Percentiles rank a stretch among this genome's conserved stretches.
Evolutionary conservation across 2,888 invertebrate species (phyloP).

Genomic region (Eumerus sabulonum): DNA sequence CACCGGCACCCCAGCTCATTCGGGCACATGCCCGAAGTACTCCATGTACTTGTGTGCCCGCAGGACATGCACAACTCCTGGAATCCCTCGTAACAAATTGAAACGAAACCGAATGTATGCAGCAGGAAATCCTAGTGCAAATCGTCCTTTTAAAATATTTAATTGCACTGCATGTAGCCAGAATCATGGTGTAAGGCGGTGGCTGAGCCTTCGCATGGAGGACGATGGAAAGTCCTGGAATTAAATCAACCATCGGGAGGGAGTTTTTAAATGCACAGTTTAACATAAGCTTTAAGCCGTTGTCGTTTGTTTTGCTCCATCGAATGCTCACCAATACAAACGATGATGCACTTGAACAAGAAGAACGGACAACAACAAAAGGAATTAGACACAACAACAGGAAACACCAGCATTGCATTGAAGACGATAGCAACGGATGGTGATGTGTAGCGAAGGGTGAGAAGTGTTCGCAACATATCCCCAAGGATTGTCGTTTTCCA

Average conservation of each 20-base stretch:
- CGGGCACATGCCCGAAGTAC: too few relatives aligned
- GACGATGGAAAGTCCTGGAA: conserved; percentile 28
- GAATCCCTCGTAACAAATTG: conserved; percentile 58
- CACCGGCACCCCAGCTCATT: too few relatives aligned
- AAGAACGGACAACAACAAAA: conserved; percentile 50
- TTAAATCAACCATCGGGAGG: conserved; percentile 65
- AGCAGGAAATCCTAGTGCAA: conserved; percentile 67
- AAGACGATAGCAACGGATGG: conserved; percentile 17
- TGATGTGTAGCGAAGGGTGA: not conserved
- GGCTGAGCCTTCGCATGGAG: not conserved
- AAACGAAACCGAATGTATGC: conserved; percentile 66
- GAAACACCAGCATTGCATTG: conserved; percentile 52
- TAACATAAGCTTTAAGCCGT: conserved; percentile 68
- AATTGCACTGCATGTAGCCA: conserved; percentile 65
- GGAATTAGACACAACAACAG: conserved; percentile 64
- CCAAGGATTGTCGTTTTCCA: conserved; percentile 67
- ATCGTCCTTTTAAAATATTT: conserved; percentile 68
- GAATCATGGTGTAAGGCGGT: conserved; percentile 54
- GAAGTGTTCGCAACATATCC: conserved; percentile 55
- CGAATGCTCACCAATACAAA: too few relatives aligned
- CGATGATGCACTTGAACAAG: not conserved
- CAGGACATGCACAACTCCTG: conserved; percentile 30
- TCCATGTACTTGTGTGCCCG: conserved; percentile 11
- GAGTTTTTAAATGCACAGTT: conserved; percentile 67
- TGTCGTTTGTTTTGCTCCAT: conserved; percentile 55